Conservation (phyloP, 2,888 invertebrate genomes). For the Brenthis daphne region DNA sequence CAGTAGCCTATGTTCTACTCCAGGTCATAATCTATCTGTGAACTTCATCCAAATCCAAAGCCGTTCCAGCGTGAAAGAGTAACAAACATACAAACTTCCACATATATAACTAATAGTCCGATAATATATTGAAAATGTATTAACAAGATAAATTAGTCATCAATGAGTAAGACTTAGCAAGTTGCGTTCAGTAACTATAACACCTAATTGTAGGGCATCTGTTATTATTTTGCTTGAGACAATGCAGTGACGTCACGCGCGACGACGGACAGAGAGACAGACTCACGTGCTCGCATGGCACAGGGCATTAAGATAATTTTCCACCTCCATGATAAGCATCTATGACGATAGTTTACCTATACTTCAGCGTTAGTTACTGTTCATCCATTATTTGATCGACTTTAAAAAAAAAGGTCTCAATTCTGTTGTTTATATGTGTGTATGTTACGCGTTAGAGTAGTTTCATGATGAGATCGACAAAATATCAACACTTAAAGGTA, state of each 20-base stretch:
- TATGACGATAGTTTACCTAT: not conserved
- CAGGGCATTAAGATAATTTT: constrained; percentile 1
- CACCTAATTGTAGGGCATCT: constrained; percentile 21
- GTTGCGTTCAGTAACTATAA: constrained; percentile 3
- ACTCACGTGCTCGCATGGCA: constrained; percentile 14
- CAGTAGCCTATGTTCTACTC: too few species aligned
- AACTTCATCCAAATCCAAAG: too few species aligned
- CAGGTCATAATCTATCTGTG: too few species aligned
- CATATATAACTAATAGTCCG: too few species aligned
- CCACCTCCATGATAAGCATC: constrained; percentile 10
- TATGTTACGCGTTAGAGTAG: too few species aligned
- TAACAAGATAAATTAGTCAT: constrained; percentile 21
- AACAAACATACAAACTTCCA: not conserved
- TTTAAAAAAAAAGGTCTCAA: not conserved
- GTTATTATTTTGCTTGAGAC: constrained; percentile 31
- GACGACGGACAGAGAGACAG: not conserved
- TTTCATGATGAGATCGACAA: not conserved
- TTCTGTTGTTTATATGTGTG: too few species aligned
- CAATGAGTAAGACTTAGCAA: constrained; percentile 24
- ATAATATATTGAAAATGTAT: not conserved
- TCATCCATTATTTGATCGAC: not conserved
- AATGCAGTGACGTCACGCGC: constrained; percentile 34
- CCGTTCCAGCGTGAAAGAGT: too few species aligned
- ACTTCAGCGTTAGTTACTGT: not conserved
- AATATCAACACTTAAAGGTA: too few species aligned